Evolutionary conservation across 2,888 invertebrate genomes (phyloP).

Genomic region (Clostera curtula): DNA sequence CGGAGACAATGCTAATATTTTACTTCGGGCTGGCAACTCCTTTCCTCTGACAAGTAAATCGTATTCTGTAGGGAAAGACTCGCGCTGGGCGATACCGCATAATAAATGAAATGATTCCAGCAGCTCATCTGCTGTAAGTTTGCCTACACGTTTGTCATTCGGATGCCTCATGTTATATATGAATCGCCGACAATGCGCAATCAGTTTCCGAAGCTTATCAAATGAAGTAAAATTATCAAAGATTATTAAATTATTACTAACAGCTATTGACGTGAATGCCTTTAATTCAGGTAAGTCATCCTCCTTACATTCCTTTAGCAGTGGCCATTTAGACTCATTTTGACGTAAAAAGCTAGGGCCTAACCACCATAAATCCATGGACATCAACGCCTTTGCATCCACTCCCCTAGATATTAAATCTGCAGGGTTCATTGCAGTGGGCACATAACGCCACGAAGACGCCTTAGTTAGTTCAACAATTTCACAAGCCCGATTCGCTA

Average conservation of each 20-base stretch:
- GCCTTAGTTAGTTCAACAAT: slow-evolving; percentile 12
- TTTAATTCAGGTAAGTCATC: slow-evolving; percentile 11
- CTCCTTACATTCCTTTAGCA: neutral
- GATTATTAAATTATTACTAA: slow-evolving; percentile 5
- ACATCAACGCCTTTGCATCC: neutral
- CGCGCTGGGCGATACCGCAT: slow-evolving; percentile 8
- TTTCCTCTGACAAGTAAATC: slow-evolving; percentile 8
- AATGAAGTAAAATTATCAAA: slow-evolving; percentile 12
- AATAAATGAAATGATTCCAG: slow-evolving; percentile 11
- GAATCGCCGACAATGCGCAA: slow-evolving; percentile 15
- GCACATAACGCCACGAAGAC: slow-evolving; percentile 17
- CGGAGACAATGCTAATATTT: slow-evolving; percentile 14
- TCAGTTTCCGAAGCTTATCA: slow-evolving; percentile 8
- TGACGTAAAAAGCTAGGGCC: slow-evolving; percentile 12
- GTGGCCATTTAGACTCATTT: slow-evolving; percentile 13
- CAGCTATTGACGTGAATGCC: slow-evolving; percentile 1
- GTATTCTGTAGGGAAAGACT: slow-evolving; percentile 13
- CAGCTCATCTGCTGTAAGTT: slow-evolving; percentile 11
- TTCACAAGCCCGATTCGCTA: slow-evolving; percentile 16
- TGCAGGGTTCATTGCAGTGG: slow-evolving; percentile 16
- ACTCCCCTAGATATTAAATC: slow-evolving; percentile 19
- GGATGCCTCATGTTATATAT: slow-evolving; percentile 9
- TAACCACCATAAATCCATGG: slow-evolving; percentile 11
- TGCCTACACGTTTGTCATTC: slow-evolving; percentile 5
- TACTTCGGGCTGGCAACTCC: slow-evolving; percentile 7